Evolutionary conservation across 2,888 invertebrate species (phyloP).

Genomic region (Catotricha subobsoleta): DNA sequence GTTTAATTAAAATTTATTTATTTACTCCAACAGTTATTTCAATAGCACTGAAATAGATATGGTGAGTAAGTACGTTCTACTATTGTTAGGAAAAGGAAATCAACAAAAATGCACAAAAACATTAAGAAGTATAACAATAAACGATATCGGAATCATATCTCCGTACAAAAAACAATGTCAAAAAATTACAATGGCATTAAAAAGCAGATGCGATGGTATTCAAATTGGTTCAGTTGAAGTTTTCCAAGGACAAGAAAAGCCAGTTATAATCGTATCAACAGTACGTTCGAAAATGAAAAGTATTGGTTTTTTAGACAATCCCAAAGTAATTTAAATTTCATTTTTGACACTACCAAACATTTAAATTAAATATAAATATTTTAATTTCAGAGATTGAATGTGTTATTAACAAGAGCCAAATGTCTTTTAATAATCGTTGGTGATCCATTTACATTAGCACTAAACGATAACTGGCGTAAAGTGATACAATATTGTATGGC

Average conservation of each 20-base stretch:
- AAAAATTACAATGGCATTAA: slow-evolving; percentile 17
- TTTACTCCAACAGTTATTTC: slow-evolving; percentile 37
- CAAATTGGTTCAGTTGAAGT: slow-evolving; percentile 70
- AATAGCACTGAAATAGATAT: slow-evolving; percentile 40
- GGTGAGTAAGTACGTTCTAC: slow-evolving; percentile 38
- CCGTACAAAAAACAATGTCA: slow-evolving; percentile 34
- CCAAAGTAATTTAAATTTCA: slow-evolving; percentile 18
- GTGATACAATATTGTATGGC: neutral
- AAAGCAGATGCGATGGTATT: slow-evolving; percentile 27
- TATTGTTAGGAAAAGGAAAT: too few species aligned
- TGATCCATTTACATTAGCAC: neutral
- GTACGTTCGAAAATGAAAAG: slow-evolving; percentile 38
- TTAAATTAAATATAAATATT: neutral
- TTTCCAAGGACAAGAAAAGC: slow-evolving; percentile 74
- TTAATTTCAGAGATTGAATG: neutral
- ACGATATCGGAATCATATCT: slow-evolving; percentile 40
- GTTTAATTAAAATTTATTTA: slow-evolving; percentile 9
- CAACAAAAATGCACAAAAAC: too few species aligned
- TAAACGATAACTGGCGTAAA: neutral
- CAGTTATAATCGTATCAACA: slow-evolving; percentile 63
- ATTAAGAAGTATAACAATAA: slow-evolving; percentile 22
- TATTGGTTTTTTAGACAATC: slow-evolving; percentile 21
- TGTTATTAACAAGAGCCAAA: neutral
- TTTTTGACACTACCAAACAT: too few species aligned
- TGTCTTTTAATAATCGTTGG: neutral